Evolutionary conservation across 2,113 vertebrate genomes (phyloP).

Genomic region (Apus apus): DNA sequence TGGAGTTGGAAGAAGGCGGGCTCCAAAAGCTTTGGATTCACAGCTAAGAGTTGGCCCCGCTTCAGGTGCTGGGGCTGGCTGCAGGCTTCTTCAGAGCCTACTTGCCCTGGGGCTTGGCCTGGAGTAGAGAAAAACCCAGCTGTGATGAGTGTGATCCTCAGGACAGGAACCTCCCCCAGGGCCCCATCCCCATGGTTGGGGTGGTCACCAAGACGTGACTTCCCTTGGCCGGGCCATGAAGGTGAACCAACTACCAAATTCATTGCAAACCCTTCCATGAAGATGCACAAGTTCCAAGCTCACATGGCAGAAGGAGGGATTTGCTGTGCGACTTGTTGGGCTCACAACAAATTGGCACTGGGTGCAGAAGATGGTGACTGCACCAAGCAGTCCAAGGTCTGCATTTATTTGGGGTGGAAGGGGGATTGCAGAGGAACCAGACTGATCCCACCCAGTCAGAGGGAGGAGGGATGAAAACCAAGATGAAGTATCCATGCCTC

Average conservation of each 20-base stretch:
- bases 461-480: neutral
- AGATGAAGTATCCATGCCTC: neutral
- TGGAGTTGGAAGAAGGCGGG: neutral
- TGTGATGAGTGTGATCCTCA: neutral
- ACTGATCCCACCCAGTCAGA: neutral
- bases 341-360: neutral
- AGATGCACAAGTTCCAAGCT: neutral
- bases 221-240: neutral
- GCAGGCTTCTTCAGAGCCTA: neutral
- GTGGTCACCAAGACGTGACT: neutral
- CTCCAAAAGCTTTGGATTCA: neutral
- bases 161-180: neutral
- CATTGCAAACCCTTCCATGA: neutral
- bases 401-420: neutral
- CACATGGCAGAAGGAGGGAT: neutral
- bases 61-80: neutral
- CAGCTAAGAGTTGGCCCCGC: neutral
- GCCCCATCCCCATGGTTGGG: rapidly evolving
- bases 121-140: neutral
- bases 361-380: neutral
- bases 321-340: rapidly evolving
- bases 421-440: neutral
- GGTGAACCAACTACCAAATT: neutral
- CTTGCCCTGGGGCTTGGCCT: neutral
- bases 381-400: too few relatives aligned